Evolutionary conservation across 2,797 vertebrate genomes (phyloP), one percentile per base, ranked within the genome.

Genomic region (Chelmon rostratus): DNA sequence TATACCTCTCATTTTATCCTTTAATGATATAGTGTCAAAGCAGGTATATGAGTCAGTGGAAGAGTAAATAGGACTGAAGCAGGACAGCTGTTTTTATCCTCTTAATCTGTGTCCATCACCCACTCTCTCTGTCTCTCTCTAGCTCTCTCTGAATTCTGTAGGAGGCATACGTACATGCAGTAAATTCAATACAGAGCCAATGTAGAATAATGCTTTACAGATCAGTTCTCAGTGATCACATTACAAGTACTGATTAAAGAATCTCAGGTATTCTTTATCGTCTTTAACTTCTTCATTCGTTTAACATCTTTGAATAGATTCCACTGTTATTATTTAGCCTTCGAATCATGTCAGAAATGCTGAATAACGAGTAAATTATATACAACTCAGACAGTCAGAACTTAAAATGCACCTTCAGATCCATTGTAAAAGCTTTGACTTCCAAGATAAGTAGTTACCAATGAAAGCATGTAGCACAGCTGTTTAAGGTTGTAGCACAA

Each of bases 11-110:
- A 49, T 85, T 68, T 76, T n/a, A 37, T 58, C 73, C 28, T 75
- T 68, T 68, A 68, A 73, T 76, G 54, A 65, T 69, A 47, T 12
- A 69, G 65, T 76, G 42, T 80, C 54, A 71, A 57, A 47, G 52
- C 78, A 86, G 82, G 47, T 86, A 58, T 64, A 59, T 78, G 76
- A 90, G 66, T 89, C 84, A 86, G 58, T 72, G 37, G 50, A 65
- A 33, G 73, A 77, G 78, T 79, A 83, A 86, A 88, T 61, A 78
- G 21, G 35, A 73, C 42, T 58, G 38, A 78, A 44, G 56, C 76
- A 80, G 68, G 69, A 62, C 73, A 81, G 70, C 73, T 85, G 64
- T 79, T 87, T 78, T 73, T 37, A 70, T 78, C 73, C 38, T 56
- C 49, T 83, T 76, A 75, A 67, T 81, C 77, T 80, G 68, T 73